Percentiles rank a stretch among this genome's conserved stretches.
phyloP scores from a whole-genome alignment of 1,140 invertebrate species.

The Notospermus geniculatus region DNA sequence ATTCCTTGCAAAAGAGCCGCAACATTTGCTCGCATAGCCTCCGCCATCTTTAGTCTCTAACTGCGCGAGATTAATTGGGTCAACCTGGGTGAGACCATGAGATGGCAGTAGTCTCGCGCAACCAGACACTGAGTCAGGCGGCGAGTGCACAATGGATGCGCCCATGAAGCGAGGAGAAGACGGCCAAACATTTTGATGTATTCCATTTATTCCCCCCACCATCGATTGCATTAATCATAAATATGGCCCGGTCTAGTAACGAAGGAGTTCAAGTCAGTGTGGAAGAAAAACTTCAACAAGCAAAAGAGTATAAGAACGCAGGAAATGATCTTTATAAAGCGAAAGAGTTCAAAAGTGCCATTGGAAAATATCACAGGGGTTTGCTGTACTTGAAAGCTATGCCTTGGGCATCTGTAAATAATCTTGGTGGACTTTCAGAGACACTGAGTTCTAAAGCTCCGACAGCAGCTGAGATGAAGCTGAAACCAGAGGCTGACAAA shows the following conservation, averaged over 20 bases:
- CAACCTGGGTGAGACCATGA: too few species aligned
- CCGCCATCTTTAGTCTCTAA: slow-evolving; percentile 61
- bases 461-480: slow-evolving; percentile 14
- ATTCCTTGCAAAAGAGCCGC: slow-evolving; percentile 74
- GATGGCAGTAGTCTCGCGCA: too few species aligned
- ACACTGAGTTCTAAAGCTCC: neutral
- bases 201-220: too few species aligned
- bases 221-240: too few species aligned
- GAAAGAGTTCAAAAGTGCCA: slow-evolving; percentile 37
- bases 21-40: slow-evolving; percentile 74
- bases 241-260: neutral
- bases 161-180: too few species aligned
- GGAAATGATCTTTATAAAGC: slow-evolving; percentile 44
- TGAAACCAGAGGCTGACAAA: slow-evolving; percentile 27
- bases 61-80: too few species aligned
- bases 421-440: slow-evolving; percentile 10
- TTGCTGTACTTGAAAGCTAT: slow-evolving; percentile 38
- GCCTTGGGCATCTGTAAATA: slow-evolving; percentile 19
- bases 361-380: slow-evolving; percentile 48
- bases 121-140: neutral
- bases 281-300: slow-evolving; percentile 22
- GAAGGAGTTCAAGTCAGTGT: slow-evolving; percentile 9
- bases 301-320: slow-evolving; percentile 38
- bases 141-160: too few species aligned
- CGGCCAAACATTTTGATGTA: too few species aligned